phyloP scores from a whole-genome alignment of 2,113 vertebrate genomes.

The Callipepla californica region DNA sequence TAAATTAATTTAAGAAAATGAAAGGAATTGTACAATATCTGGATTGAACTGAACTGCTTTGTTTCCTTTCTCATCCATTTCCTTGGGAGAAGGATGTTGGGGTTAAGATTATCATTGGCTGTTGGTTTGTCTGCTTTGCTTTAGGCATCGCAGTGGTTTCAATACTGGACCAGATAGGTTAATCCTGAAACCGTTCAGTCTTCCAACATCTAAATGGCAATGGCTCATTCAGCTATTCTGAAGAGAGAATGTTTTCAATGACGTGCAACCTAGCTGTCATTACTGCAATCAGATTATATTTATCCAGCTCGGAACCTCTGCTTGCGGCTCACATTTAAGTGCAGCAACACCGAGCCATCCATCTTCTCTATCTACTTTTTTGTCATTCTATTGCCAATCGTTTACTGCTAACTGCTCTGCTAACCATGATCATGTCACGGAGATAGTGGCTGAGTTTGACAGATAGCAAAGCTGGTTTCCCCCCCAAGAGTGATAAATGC shows the following conservation, averaged over 20 bases:
- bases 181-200: neutral
- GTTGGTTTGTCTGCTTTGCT: neutral
- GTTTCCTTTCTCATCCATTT: neutral
- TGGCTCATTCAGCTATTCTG: neutral
- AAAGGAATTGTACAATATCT: neutral
- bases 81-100: neutral
- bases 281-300: neutral
- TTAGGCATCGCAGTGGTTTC: neutral
- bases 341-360: fast-evolving
- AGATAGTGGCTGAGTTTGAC: neutral
- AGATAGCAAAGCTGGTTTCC: neutral
- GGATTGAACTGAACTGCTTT: fast-evolving
- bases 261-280: fast-evolving
- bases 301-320: neutral
- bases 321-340: neutral
- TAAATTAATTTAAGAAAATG: neutral
- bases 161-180: neutral
- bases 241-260: fast-evolving
- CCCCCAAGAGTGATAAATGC: fast-evolving
- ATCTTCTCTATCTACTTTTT: neutral
- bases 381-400: neutral
- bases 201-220: neutral
- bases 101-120: fast-evolving
- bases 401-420: neutral
- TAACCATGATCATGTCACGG: neutral